Conservation (phyloP, 2,888 invertebrate species). For the Beris chalybata region DNA sequence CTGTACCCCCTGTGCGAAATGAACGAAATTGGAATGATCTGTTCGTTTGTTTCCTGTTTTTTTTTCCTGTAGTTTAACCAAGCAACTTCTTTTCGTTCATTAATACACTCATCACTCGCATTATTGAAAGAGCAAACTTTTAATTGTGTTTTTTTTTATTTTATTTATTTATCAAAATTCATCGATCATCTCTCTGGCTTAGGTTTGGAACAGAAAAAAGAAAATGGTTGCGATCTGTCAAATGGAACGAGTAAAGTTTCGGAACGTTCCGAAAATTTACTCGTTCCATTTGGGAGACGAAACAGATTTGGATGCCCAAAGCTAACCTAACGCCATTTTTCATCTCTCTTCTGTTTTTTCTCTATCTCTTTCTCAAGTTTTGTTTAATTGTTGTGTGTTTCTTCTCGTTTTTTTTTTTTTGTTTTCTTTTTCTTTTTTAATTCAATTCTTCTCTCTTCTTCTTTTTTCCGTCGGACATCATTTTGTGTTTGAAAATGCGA, state of each 20-base stretch:
- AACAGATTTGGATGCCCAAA: too few species aligned
- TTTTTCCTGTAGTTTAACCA: conserved; percentile 20
- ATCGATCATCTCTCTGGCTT: neutral
- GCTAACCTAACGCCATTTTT: too few species aligned
- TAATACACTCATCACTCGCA: conserved; percentile 33
- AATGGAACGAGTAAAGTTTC: too few species aligned
- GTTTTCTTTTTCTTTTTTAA: neutral
- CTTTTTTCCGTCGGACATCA: neutral
- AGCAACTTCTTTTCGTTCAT: conserved; percentile 20
- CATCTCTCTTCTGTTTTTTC: too few species aligned
- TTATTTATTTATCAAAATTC: neutral
- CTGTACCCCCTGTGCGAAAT: too few species aligned
- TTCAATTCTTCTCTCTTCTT: conserved; percentile 3
- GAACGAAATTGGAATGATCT: too few species aligned
- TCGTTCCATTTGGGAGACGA: too few species aligned
- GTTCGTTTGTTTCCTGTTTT: neutral
- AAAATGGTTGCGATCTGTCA: too few species aligned
- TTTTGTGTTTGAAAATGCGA: conserved; percentile 1
- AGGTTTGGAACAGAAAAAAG: too few species aligned
- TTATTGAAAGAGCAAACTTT: conserved; percentile 12
- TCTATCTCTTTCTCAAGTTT: neutral
- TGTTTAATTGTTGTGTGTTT: neutral
- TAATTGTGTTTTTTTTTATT: conserved; percentile 15
- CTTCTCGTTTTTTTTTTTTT: too few species aligned
- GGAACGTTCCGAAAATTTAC: too few species aligned